Evolutionary conservation across 2,113 vertebrate species (phyloP).

Genomic region (Balaenoptera acutorostrata): DNA sequence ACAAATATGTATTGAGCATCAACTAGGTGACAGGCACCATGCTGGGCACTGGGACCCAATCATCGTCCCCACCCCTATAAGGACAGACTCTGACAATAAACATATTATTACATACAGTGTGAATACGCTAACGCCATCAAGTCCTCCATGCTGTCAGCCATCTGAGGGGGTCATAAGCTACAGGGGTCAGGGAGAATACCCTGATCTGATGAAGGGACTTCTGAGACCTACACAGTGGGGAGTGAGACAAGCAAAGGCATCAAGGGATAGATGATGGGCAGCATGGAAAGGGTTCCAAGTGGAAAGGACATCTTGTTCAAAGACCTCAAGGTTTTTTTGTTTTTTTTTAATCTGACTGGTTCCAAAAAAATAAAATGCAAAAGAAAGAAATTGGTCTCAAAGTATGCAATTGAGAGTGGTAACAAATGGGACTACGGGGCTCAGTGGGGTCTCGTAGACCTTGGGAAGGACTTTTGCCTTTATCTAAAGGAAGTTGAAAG

Average conservation of each 20-base stretch:
- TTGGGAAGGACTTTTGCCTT: background rate
- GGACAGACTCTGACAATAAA: background rate
- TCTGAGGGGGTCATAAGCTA: accelerated
- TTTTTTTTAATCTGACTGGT: background rate
- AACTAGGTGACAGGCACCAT: background rate
- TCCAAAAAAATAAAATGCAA: background rate
- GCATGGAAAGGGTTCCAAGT: background rate
- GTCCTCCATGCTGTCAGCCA: background rate
- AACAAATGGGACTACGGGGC: background rate
- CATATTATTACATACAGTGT: background rate
- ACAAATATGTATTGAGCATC: background rate
- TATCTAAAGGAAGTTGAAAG: background rate
- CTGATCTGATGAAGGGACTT: background rate
- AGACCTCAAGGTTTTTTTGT: background rate
- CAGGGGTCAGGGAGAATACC: background rate
- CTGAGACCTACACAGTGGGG: background rate
- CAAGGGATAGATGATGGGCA: no score
- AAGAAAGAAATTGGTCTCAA: background rate
- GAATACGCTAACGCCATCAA: no score
- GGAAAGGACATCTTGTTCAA: background rate
- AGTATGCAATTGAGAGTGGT: background rate
- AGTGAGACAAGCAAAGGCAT: background rate
- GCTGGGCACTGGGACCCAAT: background rate
- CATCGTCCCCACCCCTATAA: background rate
- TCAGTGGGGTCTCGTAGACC: background rate